These are phyloP conservation scores for Mormyrus lacerda DNA, from an alignment of 2,113 vertebrate species.

Conservation along the genomic window DNA sequence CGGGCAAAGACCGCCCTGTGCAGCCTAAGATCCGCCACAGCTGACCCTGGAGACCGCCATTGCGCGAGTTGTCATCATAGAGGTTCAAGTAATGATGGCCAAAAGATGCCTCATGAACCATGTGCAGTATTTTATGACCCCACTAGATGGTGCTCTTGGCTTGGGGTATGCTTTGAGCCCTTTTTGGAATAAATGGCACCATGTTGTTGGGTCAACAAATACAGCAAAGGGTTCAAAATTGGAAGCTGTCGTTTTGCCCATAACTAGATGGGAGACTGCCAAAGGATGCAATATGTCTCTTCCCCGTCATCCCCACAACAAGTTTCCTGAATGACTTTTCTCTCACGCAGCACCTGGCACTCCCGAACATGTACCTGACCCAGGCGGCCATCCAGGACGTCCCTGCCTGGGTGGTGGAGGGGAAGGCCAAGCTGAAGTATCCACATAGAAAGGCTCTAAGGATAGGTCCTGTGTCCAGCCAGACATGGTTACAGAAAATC, in stretches of 20 bases:
- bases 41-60: conserved; percentile 89
- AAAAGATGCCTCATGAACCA: neutral
- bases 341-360: conserved; percentile 74
- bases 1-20: neutral
- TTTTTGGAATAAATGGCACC: neutral
- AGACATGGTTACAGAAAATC: neutral
- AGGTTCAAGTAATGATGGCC: conserved; percentile 57
- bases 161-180: neutral
- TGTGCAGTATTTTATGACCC: neutral
- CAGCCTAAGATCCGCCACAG: conserved; percentile 50
- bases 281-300: neutral
- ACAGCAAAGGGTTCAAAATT: no score
- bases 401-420: conserved; percentile 78
- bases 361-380: conserved; percentile 89
- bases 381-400: conserved; percentile 87
- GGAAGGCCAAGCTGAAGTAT: conserved; percentile 92
- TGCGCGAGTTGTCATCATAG: conserved; percentile 87
- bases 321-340: neutral
- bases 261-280: neutral
- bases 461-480: conserved; percentile 53
- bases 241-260: neutral
- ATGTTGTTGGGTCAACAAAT: no score
- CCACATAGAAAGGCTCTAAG: conserved; percentile 88
- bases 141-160: neutral
- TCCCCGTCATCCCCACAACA: neutral